phyloP scores from a whole-genome alignment of 2,888 invertebrate genomes.

The Rotaria socialis region DNA sequence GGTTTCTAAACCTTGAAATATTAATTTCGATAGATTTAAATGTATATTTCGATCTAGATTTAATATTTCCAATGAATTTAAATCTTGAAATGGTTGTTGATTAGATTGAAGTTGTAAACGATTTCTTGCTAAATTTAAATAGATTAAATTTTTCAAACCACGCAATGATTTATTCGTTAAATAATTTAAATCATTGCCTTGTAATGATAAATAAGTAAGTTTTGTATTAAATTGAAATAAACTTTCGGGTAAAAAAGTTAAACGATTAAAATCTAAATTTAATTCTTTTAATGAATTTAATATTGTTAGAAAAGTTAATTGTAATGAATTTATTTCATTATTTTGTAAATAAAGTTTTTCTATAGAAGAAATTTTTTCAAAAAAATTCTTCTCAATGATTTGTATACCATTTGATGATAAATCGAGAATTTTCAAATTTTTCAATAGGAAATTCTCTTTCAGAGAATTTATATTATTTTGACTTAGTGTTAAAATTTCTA shows the following conservation, averaged over 20 bases:
- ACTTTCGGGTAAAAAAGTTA: conserved; percentile 34
- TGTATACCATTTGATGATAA: conserved; percentile 42
- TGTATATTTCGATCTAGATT: conserved; percentile 39
- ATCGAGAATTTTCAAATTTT: conserved; percentile 39
- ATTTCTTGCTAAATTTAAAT: conserved; percentile 42
- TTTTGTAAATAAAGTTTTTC: conserved; percentile 43
- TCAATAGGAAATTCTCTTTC: not conserved
- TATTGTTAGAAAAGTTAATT: conserved; percentile 39
- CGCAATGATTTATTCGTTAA: conserved; percentile 26
- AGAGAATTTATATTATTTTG: conserved; percentile 36
- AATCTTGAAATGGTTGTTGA: conserved; percentile 27
- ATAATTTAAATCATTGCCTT: conserved; percentile 40
- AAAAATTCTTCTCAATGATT: conserved; percentile 24
- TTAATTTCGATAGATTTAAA: conserved; percentile 33
- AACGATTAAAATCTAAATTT: conserved; percentile 44
- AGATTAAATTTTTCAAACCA: conserved; percentile 6
- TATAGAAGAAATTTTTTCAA: conserved; percentile 29
- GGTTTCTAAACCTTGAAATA: conserved; percentile 25
- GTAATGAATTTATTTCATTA: conserved; percentile 42
- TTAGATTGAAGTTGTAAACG: conserved; percentile 32
- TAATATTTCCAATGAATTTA: conserved; percentile 37
- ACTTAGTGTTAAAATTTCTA: conserved; percentile 34
- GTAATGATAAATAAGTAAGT: conserved; percentile 36
- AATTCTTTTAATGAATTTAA: conserved; percentile 37
- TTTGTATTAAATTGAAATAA: conserved; percentile 2